These are phyloP conservation scores for Drosophila quinaria DNA, from an alignment of 2,888 invertebrate genomes.

Conservation along the genomic window DNA sequence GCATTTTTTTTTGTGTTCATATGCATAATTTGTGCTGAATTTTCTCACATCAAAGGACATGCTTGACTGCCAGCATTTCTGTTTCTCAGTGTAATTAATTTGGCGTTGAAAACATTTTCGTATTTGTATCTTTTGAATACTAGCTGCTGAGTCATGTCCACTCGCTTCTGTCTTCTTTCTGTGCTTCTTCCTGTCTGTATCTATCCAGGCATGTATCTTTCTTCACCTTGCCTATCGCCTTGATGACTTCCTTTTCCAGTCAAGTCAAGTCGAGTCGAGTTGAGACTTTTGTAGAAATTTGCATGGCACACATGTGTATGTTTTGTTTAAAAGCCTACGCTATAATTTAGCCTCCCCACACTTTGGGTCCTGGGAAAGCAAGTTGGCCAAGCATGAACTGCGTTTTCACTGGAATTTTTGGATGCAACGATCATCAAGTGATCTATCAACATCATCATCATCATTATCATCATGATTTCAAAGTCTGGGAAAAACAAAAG, in stretches of 20 bases:
- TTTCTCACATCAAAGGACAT: slow-evolving; percentile 69
- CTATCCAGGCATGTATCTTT: slow-evolving; percentile 20
- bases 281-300: slow-evolving; percentile 53
- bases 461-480: slow-evolving; percentile 41
- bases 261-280: background rate
- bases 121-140: slow-evolving; percentile 38
- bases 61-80: slow-evolving; percentile 60
- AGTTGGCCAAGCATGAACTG: slow-evolving; percentile 70
- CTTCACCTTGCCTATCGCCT: slow-evolving; percentile 24
- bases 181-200: slow-evolving; percentile 62
- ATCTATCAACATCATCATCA: slow-evolving; percentile 67
- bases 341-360: slow-evolving; percentile 52
- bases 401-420: slow-evolving; percentile 68
- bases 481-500: slow-evolving; percentile 70
- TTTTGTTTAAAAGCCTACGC: slow-evolving; percentile 57
- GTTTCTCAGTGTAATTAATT: slow-evolving; percentile 68
- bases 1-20: slow-evolving; percentile 28
- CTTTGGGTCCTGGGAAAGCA: slow-evolving; percentile 66
- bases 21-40: slow-evolving; percentile 53
- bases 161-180: slow-evolving; percentile 47
- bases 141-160: slow-evolving; percentile 54
- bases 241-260: slow-evolving; percentile 67
- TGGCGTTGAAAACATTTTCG: slow-evolving; percentile 55
- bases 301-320: slow-evolving; percentile 46
- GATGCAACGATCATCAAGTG: slow-evolving; percentile 51